A percentile compares a stretch with the other conserved stretches of the same genome.
These are phyloP conservation scores for Balanococcus diminutus DNA, from an alignment of 2,888 invertebrate species.

Conservation along the genomic window DNA sequence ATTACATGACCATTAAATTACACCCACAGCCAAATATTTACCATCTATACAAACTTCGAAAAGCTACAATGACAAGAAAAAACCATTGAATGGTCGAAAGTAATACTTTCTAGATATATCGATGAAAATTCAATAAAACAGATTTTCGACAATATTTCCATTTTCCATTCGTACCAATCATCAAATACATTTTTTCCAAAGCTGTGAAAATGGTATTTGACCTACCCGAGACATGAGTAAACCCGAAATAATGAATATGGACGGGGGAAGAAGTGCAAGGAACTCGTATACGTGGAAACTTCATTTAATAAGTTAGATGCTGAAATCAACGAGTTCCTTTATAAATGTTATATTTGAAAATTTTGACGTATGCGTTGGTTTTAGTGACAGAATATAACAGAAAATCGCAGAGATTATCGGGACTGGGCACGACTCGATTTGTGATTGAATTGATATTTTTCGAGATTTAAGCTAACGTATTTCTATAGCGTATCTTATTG, in stretches of 20 bases:
- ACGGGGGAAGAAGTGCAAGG: not conserved
- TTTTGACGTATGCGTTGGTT: not conserved
- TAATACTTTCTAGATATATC: too few relatives aligned
- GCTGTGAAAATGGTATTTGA: not conserved
- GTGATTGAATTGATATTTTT: not conserved
- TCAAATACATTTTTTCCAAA: not conserved
- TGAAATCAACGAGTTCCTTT: not conserved
- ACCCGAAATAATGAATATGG: not conserved
- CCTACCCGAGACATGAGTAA: not conserved
- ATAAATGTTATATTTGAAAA: constrained; percentile 1
- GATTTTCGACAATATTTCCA: not conserved
- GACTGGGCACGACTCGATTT: not conserved
- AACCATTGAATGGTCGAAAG: not conserved
- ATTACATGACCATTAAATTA: not conserved
- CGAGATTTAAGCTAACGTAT: not conserved
- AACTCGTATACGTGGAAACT: not conserved
- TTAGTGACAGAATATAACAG: not conserved
- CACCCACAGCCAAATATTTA: not conserved
- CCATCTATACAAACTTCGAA: not conserved
- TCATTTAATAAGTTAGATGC: not conserved
- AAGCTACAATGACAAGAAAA: not conserved
- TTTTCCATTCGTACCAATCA: not conserved
- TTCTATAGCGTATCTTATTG: not conserved
- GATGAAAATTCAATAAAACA: not conserved
- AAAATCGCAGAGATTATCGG: not conserved